phyloP scores from a whole-genome alignment of 2,113 vertebrate species.

The Hassar affinis region DNA sequence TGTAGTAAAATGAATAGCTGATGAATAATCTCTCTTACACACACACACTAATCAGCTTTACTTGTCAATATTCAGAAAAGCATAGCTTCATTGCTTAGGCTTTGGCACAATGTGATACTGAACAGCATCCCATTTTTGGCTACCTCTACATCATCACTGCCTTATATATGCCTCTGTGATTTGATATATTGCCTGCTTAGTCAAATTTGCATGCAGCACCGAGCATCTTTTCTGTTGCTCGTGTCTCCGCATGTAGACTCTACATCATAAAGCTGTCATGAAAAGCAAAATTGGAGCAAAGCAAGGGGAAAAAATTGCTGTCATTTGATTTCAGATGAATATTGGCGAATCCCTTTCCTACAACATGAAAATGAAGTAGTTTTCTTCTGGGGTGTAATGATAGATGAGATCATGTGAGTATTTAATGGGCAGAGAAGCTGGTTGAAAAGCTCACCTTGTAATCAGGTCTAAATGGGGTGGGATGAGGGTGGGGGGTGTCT shows the following conservation, averaged over 20 bases:
- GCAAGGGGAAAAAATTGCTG: background rate
- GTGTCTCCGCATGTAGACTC: slow-evolving; percentile 30
- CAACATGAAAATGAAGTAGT: slow-evolving; percentile 4
- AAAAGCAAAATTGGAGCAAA: slow-evolving; percentile 34
- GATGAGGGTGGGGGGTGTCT: background rate
- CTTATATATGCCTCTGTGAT: slow-evolving; percentile 20
- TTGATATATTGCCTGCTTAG: slow-evolving; percentile 44
- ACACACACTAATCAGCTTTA: slow-evolving; percentile 20
- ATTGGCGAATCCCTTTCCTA: background rate
- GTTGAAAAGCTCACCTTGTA: slow-evolving; percentile 38
- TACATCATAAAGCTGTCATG: slow-evolving; percentile 42
- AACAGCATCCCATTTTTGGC: background rate
- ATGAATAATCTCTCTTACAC: background rate
- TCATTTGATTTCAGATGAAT: slow-evolving; percentile 14
- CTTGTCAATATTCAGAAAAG: slow-evolving; percentile 11
- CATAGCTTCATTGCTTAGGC: slow-evolving; percentile 12
- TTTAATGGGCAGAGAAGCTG: slow-evolving; percentile 21
- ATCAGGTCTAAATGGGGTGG: slow-evolving; percentile 26
- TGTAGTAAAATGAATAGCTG: background rate
- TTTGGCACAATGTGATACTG: background rate
- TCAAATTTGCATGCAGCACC: slow-evolving; percentile 45
- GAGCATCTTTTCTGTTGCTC: slow-evolving; percentile 13
- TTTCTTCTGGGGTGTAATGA: slow-evolving; percentile 18
- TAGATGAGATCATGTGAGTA: slow-evolving; percentile 23
- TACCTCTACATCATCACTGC: slow-evolving; percentile 24